Conservation (phyloP, 2,113 vertebrate species). For the Motacilla alba region DNA sequence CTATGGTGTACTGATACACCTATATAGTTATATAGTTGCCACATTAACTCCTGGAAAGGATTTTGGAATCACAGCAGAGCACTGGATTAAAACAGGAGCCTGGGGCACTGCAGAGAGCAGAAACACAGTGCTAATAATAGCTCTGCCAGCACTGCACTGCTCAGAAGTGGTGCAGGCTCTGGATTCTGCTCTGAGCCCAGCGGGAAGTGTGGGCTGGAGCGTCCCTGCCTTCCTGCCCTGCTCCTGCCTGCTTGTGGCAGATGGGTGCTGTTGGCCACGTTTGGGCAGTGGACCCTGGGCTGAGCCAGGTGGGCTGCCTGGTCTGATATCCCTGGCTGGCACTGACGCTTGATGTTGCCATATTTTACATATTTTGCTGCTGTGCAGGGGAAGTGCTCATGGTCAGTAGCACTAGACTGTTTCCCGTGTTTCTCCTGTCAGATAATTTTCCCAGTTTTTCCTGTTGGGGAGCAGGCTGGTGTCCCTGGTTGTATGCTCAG, state of each 20-base stretch:
- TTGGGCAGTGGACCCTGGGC: not conserved
- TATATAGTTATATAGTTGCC: not conserved
- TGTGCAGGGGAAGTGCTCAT: fast-evolving
- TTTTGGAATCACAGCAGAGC: not conserved
- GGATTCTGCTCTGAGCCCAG: not conserved
- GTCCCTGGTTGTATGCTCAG: not conserved
- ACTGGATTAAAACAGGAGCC: not conserved
- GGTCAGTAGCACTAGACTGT: not conserved
- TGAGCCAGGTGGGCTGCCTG: not conserved
- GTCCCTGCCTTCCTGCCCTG: not conserved
- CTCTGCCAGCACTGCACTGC: not conserved
- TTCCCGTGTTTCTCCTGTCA: not conserved
- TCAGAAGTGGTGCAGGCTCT: not conserved
- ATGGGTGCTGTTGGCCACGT: not conserved
- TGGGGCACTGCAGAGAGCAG: not conserved
- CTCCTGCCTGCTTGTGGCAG: not conserved
- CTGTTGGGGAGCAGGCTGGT: not conserved
- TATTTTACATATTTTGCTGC: not conserved
- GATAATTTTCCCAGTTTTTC: not conserved
- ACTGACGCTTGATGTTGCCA: not conserved
- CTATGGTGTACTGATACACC: not conserved
- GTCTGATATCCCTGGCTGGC: not conserved
- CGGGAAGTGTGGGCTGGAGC: not conserved
- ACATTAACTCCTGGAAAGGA: not conserved
- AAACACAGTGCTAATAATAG: not conserved